These are phyloP conservation scores for Halictus rubicundus DNA, from an alignment of 1,140 invertebrate species.

Conservation along the genomic window DNA sequence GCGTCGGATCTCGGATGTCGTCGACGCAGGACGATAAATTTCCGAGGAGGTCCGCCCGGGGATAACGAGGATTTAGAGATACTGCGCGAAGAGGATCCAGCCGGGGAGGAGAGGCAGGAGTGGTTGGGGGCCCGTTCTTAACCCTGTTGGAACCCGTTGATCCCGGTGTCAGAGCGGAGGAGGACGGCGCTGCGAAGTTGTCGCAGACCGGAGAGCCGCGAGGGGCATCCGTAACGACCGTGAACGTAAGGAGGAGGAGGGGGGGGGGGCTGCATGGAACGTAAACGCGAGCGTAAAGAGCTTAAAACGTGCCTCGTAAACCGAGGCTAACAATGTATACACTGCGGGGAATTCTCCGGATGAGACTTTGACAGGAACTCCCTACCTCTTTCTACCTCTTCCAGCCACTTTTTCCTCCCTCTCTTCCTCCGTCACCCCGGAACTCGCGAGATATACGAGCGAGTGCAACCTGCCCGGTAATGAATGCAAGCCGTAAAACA, in stretches of 20 bases:
- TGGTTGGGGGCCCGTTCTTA: slow-evolving; percentile 38
- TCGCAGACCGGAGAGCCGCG: slow-evolving; percentile 52
- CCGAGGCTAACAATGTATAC: slow-evolving; percentile 62
- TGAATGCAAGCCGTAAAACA: slow-evolving; percentile 78
- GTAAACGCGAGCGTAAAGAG: slow-evolving; percentile 64
- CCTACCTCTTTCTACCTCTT: slow-evolving; percentile 13
- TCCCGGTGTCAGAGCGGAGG: slow-evolving; percentile 54
- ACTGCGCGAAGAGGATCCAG: slow-evolving; percentile 11
- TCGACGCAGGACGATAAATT: slow-evolving; percentile 64
- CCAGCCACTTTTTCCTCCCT: not conserved
- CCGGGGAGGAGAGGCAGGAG: slow-evolving; percentile 1
- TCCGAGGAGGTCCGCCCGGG: slow-evolving; percentile 50
- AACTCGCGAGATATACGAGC: slow-evolving; percentile 75
- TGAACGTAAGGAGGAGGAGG: slow-evolving; percentile 63
- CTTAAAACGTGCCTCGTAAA: slow-evolving; percentile 67
- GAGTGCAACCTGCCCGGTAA: slow-evolving; percentile 72
- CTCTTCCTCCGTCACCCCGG: slow-evolving; percentile 45
- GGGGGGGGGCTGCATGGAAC: slow-evolving; percentile 54
- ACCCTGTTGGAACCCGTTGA: slow-evolving; percentile 53
- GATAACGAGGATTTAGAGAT: slow-evolving; percentile 59
- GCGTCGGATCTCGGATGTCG: slow-evolving; percentile 58
- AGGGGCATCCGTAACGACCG: slow-evolving; percentile 62
- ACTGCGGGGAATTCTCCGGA: slow-evolving; percentile 36
- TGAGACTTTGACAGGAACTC: slow-evolving; percentile 19
- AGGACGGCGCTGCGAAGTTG: slow-evolving; percentile 54